Percentiles rank a stretch among this genome's conserved stretches.
Evolutionary conservation across 2,797 vertebrate genomes (phyloP).

Genomic region (Sebastes steindachneri): DNA sequence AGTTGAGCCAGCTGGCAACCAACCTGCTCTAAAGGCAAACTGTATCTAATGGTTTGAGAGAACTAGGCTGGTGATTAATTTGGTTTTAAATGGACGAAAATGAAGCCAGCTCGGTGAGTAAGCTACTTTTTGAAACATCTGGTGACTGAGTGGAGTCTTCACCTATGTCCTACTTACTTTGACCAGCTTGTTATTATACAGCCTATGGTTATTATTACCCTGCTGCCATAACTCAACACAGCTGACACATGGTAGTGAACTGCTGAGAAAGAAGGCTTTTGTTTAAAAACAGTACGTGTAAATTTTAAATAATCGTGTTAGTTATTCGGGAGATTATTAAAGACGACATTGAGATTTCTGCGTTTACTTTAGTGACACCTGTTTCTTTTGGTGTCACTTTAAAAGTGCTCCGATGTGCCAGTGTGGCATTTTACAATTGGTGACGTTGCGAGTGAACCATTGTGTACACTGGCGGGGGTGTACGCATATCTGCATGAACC

Average conservation of each 20-base stretch:
- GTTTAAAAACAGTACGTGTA: not conserved
- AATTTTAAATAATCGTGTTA: fast-evolving
- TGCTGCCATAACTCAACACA: not conserved
- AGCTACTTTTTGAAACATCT: not conserved
- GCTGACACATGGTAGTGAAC: not conserved
- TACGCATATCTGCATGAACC: fast-evolving
- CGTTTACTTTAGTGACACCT: conserved; percentile 50
- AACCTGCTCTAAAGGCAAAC: not conserved
- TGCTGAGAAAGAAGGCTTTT: not conserved
- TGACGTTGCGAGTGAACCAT: conserved; percentile 81
- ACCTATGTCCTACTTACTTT: conserved; percentile 23
- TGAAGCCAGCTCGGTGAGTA: conserved; percentile 65
- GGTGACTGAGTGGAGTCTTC: not conserved
- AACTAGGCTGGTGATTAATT: not conserved
- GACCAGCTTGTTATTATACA: not conserved
- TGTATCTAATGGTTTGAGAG: not conserved
- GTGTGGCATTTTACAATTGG: conserved; percentile 85
- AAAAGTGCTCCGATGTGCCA: conserved; percentile 60
- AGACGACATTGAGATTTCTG: not conserved
- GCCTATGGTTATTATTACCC: not conserved
- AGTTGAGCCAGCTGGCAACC: conserved; percentile 15
- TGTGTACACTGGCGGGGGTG: conserved; percentile 1
- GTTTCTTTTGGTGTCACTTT: conserved; percentile 67
- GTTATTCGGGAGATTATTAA: fast-evolving
- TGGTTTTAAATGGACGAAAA: conserved; percentile 60